Base-by-base conservation (phyloP, 2,797 vertebrate species). In the Rhadinocentrus ornatus region DNA sequence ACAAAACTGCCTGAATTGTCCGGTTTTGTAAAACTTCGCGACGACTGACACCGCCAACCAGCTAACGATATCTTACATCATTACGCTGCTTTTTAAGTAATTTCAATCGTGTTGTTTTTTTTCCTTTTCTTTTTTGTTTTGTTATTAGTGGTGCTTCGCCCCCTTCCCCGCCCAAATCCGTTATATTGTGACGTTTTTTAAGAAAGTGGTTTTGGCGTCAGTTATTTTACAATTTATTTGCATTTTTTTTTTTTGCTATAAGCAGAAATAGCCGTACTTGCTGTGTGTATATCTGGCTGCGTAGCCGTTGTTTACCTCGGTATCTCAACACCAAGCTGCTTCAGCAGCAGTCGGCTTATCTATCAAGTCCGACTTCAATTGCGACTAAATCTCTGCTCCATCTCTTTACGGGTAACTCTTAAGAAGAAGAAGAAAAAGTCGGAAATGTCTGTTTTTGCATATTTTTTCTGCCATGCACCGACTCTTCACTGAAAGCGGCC, bases 381-480 rank as follows among this genome's bases (percentile, higher is more conserved):
- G 74, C 85, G 79, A 84, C 81, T 84, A 81, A 55, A 48, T 85
- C 84, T 83, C 76, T 80, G 81, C 86, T 88, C 83, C 89, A 79
- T 90, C 84, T 87, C 71, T 84, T 92, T 92, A 94, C 92, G 93
- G 93, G 93, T 93, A 92, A 91, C 84, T 89, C 90, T 46, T 80
- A 63, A 71, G 20, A 55, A 12, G 16, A 62, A 41, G 81, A 78
- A 76, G 58, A 80, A 63, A n/a, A 41, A 84, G 57, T 64, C 72
- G 85, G 82, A 80, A 81, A 85, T 83, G 76, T 54, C 84, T 84
- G 81, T 88, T 82, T 88, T 77, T 83, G 71, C 70, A 16, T 2
- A 35, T 63, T 52, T 80, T 80, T 83, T 27, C 81, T 88, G 87
- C 83, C 90, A 88, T 92, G 91, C 87, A 91, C 84, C 83, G 70